A percentile compares a stretch with the other conserved stretches of the same genome.
These are phyloP conservation scores for Alloplasta piceator DNA, from an alignment of 2,888 invertebrate species.

Conservation along the genomic window DNA sequence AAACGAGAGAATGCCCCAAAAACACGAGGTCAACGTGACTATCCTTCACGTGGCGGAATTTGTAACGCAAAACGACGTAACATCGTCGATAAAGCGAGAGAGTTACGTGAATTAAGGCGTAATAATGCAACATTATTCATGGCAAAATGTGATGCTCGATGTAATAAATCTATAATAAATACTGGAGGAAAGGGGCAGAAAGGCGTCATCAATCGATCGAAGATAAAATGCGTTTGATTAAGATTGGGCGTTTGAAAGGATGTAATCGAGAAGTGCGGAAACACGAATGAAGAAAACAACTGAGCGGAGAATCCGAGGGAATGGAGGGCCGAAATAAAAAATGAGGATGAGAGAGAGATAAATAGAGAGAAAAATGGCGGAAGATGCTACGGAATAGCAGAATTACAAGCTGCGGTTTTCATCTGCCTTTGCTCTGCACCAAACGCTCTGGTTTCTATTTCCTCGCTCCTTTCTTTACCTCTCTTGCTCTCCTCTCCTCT, in stretches of 20 bases:
- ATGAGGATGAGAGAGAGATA: not conserved
- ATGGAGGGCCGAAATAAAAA: not conserved
- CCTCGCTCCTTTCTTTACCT: not conserved
- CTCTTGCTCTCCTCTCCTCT: not conserved
- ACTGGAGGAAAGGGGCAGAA: no score
- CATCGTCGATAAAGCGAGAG: no score
- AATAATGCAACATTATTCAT: no score
- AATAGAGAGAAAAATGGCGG: constrained; percentile 21
- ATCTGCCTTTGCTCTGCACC: constrained; percentile 41
- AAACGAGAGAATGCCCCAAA: not conserved
- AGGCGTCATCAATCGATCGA: no score
- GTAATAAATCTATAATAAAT: no score
- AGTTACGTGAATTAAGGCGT: no score
- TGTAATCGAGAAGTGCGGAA: not conserved
- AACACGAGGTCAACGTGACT: no score
- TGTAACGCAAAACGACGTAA: no score
- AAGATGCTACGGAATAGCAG: constrained; percentile 41
- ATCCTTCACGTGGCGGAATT: no score
- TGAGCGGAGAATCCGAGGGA: not conserved
- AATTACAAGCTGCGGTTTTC: constrained; percentile 40
- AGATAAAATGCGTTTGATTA: not conserved
- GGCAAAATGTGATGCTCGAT: no score
- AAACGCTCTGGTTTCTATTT: constrained; percentile 37
- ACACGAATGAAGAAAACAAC: not conserved
- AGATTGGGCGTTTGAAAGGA: no score